Evolutionary conservation across 1,140 invertebrate genomes (phyloP).

Genomic region (Diuraphis noxia): DNA sequence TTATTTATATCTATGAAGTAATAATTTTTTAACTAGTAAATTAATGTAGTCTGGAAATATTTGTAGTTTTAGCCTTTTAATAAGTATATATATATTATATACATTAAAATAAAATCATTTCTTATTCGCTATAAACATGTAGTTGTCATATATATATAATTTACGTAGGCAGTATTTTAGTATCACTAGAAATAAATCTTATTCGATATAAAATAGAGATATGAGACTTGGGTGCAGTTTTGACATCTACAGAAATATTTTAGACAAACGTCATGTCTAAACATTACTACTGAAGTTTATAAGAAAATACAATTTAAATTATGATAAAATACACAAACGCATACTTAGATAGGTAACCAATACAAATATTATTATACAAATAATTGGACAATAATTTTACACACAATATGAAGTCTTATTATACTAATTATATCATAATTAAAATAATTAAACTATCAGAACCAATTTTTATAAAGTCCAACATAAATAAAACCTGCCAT

Average conservation of each 20-base stretch:
- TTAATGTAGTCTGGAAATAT: too few relatives aligned
- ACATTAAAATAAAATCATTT: too few relatives aligned
- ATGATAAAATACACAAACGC: neutral
- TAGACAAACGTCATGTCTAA: neutral
- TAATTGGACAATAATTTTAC: neutral
- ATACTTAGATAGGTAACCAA: neutral
- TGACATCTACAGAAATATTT: neutral
- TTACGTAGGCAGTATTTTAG: neutral
- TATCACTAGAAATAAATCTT: neutral
- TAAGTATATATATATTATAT: too few relatives aligned
- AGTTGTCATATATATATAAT: too few relatives aligned
- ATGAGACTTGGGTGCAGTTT: neutral
- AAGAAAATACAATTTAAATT: neutral
- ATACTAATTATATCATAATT: too few relatives aligned
- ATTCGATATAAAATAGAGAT: neutral
- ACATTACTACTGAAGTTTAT: neutral
- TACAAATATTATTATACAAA: neutral
- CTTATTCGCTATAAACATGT: too few relatives aligned
- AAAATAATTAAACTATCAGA: neutral
- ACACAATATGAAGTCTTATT: too few relatives aligned
- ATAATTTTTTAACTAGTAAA: neutral
- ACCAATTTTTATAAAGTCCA: neutral
- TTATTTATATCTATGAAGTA: neutral
- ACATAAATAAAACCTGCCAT: neutral
- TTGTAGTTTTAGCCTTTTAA: too few relatives aligned